Conservation (phyloP, 2,888 invertebrate genomes). For the Argynnis bischoffii region DNA sequence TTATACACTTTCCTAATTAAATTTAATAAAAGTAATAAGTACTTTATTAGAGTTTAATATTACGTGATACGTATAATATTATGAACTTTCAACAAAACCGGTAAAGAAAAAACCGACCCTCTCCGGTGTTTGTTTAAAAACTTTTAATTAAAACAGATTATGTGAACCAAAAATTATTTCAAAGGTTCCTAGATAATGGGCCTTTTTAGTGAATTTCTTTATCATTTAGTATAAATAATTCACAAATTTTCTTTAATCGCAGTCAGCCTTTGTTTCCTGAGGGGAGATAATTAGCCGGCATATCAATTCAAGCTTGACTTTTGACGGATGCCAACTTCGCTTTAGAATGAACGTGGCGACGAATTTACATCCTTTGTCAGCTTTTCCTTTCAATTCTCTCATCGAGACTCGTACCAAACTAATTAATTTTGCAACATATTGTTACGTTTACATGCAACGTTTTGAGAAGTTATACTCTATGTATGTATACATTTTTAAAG, state of each 20-base stretch:
- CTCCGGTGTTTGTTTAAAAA: slow-evolving; percentile 10
- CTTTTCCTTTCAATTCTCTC: slow-evolving; percentile 36
- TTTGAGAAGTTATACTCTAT: neutral
- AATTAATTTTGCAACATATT: slow-evolving; percentile 33
- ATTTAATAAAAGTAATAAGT: neutral
- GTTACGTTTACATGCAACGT: slow-evolving; percentile 1
- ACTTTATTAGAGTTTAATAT: neutral
- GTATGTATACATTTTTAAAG: neutral
- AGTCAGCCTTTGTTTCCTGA: slow-evolving; percentile 40
- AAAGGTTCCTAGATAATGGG: slow-evolving; percentile 20
- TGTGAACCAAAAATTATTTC: slow-evolving; percentile 19
- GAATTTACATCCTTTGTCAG: slow-evolving; percentile 37
- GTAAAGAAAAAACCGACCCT: slow-evolving; percentile 2
- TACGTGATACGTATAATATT: neutral
- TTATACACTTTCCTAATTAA: too few relatives aligned
- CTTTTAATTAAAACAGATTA: slow-evolving; percentile 28
- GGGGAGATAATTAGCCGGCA: slow-evolving; percentile 59
- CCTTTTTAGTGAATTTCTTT: slow-evolving; percentile 18
- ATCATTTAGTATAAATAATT: slow-evolving; percentile 30
- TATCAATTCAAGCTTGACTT: slow-evolving; percentile 50
- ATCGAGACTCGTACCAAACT: slow-evolving; percentile 27
- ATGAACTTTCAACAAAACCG: neutral
- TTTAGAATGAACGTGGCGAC: slow-evolving; percentile 40
- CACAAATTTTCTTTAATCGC: slow-evolving; percentile 27
- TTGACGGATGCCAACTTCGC: slow-evolving; percentile 53